Evolutionary conservation across 2,888 invertebrate genomes (phyloP).

Genomic region (Cerastis leucographa): DNA sequence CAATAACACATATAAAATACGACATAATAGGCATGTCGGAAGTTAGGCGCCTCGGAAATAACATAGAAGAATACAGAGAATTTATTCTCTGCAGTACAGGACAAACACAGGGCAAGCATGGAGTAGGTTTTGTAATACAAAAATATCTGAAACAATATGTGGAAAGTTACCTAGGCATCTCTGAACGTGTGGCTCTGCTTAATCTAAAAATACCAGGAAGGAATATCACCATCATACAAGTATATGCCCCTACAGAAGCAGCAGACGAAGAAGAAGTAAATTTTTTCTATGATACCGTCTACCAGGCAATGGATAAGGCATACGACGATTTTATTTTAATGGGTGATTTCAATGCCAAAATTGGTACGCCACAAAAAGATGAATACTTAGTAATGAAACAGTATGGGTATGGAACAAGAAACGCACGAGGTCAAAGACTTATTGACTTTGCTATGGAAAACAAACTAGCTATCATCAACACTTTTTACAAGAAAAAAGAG

Average conservation of each 20-base stretch:
- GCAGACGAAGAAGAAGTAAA: not conserved
- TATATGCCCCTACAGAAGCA: not conserved
- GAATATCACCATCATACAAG: conserved; percentile 3
- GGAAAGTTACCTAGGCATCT: not conserved
- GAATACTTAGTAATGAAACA: not conserved
- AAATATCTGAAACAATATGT: not conserved
- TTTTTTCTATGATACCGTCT: not conserved
- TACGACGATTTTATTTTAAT: conserved; percentile 1
- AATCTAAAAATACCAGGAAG: not conserved
- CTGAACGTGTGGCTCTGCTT: not conserved
- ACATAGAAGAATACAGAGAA: not conserved
- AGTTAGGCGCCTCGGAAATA: not conserved
- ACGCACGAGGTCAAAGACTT: conserved; percentile 9
- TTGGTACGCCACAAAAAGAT: not conserved
- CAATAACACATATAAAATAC: not conserved
- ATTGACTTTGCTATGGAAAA: conserved; percentile 18
- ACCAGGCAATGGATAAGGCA: conserved; percentile 1
- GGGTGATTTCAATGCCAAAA: conserved; percentile 7
- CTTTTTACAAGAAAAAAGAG: conserved; percentile 1
- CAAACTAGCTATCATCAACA: conserved; percentile 10
- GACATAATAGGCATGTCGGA: not conserved
- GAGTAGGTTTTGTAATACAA: not conserved
- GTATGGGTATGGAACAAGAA: conserved; percentile 13
- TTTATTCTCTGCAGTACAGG: conserved; percentile 2
- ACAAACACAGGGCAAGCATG: not conserved